These are phyloP conservation scores for Phyto melanocephala DNA, from an alignment of 2,888 invertebrate genomes.

Conservation along the genomic window DNA sequence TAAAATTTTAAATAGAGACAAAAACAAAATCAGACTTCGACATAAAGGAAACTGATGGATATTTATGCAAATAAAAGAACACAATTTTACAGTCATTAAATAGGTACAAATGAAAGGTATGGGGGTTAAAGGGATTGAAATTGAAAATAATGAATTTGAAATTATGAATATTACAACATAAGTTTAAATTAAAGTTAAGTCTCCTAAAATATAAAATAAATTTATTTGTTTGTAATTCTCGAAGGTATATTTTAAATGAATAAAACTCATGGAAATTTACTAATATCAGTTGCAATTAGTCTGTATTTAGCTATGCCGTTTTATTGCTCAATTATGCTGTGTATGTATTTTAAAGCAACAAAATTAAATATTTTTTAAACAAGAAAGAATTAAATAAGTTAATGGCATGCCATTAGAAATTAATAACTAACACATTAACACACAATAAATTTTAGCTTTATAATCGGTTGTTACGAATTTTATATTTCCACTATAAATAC, in stretches of 20 bases:
- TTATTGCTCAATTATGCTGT: neutral
- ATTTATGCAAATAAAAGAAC: neutral
- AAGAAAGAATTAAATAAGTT: too few relatives aligned
- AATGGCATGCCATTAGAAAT: too few relatives aligned
- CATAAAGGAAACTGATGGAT: neutral
- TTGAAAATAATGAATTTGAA: neutral
- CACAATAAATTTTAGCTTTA: too few relatives aligned
- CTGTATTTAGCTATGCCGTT: neutral
- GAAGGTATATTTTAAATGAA: neutral
- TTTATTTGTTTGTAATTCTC: neutral
- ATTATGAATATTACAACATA: neutral
- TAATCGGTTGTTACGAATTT: too few relatives aligned
- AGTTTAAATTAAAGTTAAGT: neutral
- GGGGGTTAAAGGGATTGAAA: neutral
- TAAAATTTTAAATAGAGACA: slow-evolving; percentile 10
- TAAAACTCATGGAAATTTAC: slow-evolving; percentile 6
- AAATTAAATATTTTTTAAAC: slow-evolving; percentile 11
- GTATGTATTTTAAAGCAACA: neutral
- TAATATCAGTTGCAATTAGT: slow-evolving; percentile 43
- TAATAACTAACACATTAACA: too few relatives aligned
- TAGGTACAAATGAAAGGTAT: neutral
- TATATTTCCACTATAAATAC: too few relatives aligned
- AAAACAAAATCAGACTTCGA: neutral
- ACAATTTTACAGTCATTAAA: neutral
- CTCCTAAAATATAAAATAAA: neutral